These are phyloP conservation scores for Clusia tigrina DNA, from an alignment of 2,888 invertebrate genomes.

Conservation along the genomic window DNA sequence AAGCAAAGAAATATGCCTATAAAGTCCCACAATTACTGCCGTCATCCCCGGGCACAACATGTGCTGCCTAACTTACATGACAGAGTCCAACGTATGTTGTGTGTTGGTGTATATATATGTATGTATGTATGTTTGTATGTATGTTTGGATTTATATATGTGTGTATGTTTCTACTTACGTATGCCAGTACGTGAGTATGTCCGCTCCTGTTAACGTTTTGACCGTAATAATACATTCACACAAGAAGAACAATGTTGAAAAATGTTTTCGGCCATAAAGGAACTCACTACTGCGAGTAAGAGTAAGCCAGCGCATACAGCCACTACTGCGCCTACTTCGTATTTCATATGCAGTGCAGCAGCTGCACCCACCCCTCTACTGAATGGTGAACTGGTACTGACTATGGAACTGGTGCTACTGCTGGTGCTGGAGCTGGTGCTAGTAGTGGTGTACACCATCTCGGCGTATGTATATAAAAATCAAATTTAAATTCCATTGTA, in stretches of 20 bases:
- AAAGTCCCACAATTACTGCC: background rate
- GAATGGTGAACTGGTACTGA: too few relatives aligned
- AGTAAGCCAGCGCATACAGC: too few relatives aligned
- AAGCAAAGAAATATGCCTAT: background rate
- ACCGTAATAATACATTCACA: constrained; percentile 23
- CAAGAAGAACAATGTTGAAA: background rate
- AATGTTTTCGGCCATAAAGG: background rate
- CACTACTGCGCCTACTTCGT: background rate
- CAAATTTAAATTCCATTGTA: constrained; percentile 36
- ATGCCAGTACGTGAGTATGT: background rate
- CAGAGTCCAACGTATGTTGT: constrained; percentile 7
- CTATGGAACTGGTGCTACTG: too few relatives aligned
- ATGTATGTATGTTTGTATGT: too few relatives aligned
- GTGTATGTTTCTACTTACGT: too few relatives aligned
- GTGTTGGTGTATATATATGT: constrained; percentile 16
- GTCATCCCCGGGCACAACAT: background rate
- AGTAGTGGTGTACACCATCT: too few relatives aligned
- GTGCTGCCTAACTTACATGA: constrained; percentile 10
- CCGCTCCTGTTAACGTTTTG: constrained; percentile 7
- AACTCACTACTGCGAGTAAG: background rate
- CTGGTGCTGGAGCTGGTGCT: too few relatives aligned
- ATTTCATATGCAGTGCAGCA: too few relatives aligned
- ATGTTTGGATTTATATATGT: too few relatives aligned
- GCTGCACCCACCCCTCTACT: too few relatives aligned
- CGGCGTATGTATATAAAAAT: constrained; percentile 30